A percentile compares a stretch with the other conserved stretches of the same genome.
Evolutionary conservation across 2,113 vertebrate genomes (phyloP).

Genomic region (Mesitornis unicolor): DNA sequence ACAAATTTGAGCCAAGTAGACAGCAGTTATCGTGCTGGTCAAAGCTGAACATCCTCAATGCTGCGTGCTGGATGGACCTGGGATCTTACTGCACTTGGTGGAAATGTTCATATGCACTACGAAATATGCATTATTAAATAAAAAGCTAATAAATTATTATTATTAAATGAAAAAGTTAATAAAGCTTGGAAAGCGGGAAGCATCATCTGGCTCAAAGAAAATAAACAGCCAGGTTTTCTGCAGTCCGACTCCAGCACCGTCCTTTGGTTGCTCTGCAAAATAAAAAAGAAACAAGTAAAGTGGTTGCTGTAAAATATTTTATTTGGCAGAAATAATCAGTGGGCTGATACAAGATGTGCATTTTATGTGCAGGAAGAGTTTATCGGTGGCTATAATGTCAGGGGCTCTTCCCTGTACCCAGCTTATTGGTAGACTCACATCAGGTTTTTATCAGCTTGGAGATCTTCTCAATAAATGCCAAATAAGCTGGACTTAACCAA

Average conservation of each 20-base stretch:
- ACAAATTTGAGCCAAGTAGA: neutral
- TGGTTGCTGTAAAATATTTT: neutral
- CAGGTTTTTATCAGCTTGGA: neutral
- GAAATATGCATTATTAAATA: too few relatives aligned
- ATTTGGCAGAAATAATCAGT: neutral
- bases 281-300: neutral
- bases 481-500: neutral
- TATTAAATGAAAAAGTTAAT: too few relatives aligned
- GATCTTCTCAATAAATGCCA: neutral
- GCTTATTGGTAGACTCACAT: neutral
- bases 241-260: neutral
- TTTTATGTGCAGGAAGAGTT: neutral
- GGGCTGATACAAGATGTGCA: neutral
- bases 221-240: neutral
- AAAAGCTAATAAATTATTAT: too few relatives aligned
- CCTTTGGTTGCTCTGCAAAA: neutral
- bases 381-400: neutral
- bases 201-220: neutral
- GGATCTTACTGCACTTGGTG: neutral
- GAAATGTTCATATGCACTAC: neutral
- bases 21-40: neutral
- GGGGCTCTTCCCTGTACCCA: neutral
- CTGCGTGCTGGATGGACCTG: rapidly evolving
- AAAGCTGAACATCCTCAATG: neutral
- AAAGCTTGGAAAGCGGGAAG: neutral